Base-by-base conservation (phyloP, 2,797 vertebrate species). In the Enteromius mattozi region DNA sequence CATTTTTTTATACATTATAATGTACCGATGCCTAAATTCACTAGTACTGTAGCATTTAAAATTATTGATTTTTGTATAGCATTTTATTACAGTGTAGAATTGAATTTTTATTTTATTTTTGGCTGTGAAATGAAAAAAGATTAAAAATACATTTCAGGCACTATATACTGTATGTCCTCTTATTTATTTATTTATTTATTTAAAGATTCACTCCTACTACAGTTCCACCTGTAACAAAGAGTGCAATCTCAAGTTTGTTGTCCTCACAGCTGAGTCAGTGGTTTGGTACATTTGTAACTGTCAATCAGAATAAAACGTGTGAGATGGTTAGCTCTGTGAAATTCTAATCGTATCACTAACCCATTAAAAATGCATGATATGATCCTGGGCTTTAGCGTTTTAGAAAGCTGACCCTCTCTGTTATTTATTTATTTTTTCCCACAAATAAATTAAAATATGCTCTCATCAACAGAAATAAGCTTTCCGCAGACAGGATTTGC, bases 341-440 rank as follows among this genome's bases (percentile, higher is more conserved):
- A 88, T 87, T 89, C 89, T 93, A 91, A 93, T 92, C 90, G 85
- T 89, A 90, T 91, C 86, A 91, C 84, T 83, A 82, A 85, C 86
- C 92, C 87, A 93, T 95, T 92, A 94, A 94, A 94, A 91, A 92
- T 92, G 83, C 89, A 94, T 92, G 91, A 91, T 88, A 81, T 86
- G 85, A 82, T 88, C 86, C 86, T 68, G 88, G 82, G 88, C 91
- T 89, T 89, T 84, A 85, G 90, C 87, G 88, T 91, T 87, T 80
- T 85, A 87, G 88, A 90, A 90, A 92, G 92, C 91, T 84, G 84
- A 86, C 83, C 83, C 85, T 78, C 82, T 84, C 61, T 89, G 76
- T 89, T 65, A 65, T 30, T 63, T 59, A 16, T n/a, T n/a, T 10
- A 3, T 85, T 90, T 74, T 17, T 87, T 83, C 77, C 91, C 83